Conservation (phyloP, 2,888 invertebrate species). For the Cryptus viduatorius region DNA sequence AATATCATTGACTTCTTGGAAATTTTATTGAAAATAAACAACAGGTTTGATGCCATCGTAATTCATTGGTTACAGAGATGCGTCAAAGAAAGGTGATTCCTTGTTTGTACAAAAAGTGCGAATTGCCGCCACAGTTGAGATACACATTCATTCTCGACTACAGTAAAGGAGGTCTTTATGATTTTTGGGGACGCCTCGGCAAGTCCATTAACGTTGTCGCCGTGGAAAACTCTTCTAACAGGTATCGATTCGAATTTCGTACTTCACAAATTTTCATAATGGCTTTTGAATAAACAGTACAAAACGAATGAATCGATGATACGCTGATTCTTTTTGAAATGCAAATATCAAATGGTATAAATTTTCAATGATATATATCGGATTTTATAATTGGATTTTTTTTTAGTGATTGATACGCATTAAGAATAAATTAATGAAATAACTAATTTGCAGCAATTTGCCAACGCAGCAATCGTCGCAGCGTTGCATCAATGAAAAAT, state of each 20-base stretch:
- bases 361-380: not conserved
- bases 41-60: too few relatives aligned
- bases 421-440: not conserved
- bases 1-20: conserved; percentile 49
- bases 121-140: conserved; percentile 88
- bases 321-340: too few relatives aligned
- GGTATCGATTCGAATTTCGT: conserved; percentile 34
- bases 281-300: too few relatives aligned
- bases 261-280: too few relatives aligned
- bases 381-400: not conserved
- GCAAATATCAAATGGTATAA: too few relatives aligned
- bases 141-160: conserved; percentile 89
- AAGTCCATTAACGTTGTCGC: conserved; percentile 85
- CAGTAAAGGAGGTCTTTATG: conserved; percentile 86
- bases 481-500: not conserved
- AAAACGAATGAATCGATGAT: too few relatives aligned
- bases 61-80: conserved; percentile 82
- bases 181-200: conserved; percentile 90
- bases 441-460: not conserved
- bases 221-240: conserved; percentile 33
- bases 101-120: conserved; percentile 88
- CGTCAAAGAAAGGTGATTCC: conserved; percentile 90
- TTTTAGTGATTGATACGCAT: not conserved
- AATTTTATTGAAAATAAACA: too few relatives aligned
- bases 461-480: conserved; percentile 37